These are phyloP conservation scores for Falco columbarius DNA, from an alignment of 2,797 vertebrate species.

Conservation along the genomic window DNA sequence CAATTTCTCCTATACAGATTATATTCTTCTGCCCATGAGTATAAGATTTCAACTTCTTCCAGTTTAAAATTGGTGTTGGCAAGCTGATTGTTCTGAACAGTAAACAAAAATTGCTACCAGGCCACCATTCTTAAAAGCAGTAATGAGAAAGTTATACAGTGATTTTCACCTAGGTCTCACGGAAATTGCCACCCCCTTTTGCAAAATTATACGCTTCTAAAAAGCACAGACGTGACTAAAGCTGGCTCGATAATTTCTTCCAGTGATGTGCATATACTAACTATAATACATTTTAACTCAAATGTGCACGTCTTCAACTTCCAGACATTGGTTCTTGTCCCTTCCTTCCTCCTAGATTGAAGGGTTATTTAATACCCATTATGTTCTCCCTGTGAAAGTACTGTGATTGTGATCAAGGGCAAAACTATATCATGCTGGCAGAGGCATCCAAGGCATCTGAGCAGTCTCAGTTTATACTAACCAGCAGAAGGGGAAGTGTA, in stretches of 20 bases:
- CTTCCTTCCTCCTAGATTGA: slow-evolving; percentile 34
- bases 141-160: background rate
- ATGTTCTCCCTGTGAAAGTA: background rate
- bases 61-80: background rate
- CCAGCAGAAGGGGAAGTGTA: background rate
- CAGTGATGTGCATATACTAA: background rate
- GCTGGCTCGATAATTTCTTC: background rate
- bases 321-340: background rate
- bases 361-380: slow-evolving; percentile 35
- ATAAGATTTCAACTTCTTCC: background rate
- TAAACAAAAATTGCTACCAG: background rate
- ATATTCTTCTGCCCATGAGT: background rate
- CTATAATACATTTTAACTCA: background rate
- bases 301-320: background rate
- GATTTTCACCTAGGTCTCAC: background rate
- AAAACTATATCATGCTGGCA: slow-evolving; percentile 32
- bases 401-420: slow-evolving; percentile 28
- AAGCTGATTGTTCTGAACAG: background rate
- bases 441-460: slow-evolving; percentile 53
- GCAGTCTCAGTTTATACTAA: slow-evolving; percentile 3
- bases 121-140: background rate
- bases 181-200: background rate
- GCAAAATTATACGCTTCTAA: background rate
- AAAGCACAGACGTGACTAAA: background rate
- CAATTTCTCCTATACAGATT: background rate